Conservation (phyloP, 2,797 vertebrate genomes). For the Muscicapa comitata region DNA sequence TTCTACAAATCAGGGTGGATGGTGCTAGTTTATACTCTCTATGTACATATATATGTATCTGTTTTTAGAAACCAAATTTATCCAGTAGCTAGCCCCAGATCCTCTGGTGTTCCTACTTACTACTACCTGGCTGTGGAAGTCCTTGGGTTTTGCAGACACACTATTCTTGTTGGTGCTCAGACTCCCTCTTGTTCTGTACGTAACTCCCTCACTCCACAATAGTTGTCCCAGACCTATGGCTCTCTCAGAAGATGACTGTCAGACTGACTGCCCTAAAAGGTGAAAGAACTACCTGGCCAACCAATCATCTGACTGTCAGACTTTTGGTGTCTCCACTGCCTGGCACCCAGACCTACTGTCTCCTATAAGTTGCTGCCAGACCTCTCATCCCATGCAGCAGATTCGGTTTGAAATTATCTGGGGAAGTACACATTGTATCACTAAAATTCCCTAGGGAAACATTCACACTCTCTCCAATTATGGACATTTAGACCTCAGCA, state of each 20-base stretch:
- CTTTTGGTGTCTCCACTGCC: background rate
- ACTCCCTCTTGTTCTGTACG: background rate
- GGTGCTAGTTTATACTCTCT: background rate
- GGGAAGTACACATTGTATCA: background rate
- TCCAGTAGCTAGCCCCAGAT: background rate
- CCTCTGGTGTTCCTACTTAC: background rate
- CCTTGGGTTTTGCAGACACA: background rate
- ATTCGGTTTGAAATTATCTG: background rate
- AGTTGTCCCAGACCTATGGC: background rate
- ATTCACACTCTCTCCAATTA: background rate
- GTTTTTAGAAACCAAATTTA: background rate
- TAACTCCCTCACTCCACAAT: accelerated
- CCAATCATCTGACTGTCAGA: background rate
- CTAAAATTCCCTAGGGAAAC: background rate
- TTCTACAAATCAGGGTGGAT: background rate
- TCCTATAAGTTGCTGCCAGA: background rate
- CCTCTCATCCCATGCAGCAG: background rate
- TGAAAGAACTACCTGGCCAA: background rate
- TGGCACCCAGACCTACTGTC: background rate
- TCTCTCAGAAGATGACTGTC: background rate
- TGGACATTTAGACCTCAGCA: background rate
- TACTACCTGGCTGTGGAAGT: background rate
- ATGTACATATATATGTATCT: background rate
- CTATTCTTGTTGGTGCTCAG: background rate
- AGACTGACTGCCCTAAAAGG: background rate